Base-by-base conservation (phyloP, 2,113 vertebrate genomes). In the Entelurus aequoreus region DNA sequence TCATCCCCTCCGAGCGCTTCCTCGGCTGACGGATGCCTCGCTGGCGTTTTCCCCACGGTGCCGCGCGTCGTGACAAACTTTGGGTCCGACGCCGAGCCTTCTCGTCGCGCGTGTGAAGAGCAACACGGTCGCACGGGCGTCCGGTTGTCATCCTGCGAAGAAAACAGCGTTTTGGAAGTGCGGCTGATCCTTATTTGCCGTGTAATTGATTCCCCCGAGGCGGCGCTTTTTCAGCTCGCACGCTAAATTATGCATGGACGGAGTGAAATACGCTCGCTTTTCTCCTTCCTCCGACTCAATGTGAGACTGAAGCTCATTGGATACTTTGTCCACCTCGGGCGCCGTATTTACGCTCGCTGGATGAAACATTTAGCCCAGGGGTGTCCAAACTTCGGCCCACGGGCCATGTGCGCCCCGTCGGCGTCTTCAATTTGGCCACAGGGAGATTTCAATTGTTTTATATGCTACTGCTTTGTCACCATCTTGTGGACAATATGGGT, bases 11-110 rank as follows among this genome's bases (percentile, higher is more conserved):
- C 54, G n/a, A 69, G 60, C 40, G 4, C 53, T 53, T 73, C 64
- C 65, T 69, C 77, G 75, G 68, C 71, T 85, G 66, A 78, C 78
- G 40, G 60, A 49, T 50, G 40, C 62, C 65, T 77, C 66, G 61
- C 60, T 54, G 58, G 47, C 42, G 37, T 48, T 68, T 71, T 78
- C 55, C 74, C 58, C 76, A 60, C 60, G 46, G 37, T 65, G 48
- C 65, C 68, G 75, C 71, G 66, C 69, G 58, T 71, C 69, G 75
- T 65, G 68, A 46, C 42, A 46, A 46, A 46, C 42, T 46, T 46
- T 11, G 10, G 10, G 42, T 46, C 42, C 42, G 12, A 46, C 42
- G 11, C 42, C 4, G 12, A 46, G 11, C 42, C 0, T 2, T 9
- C 11, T 2, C 11, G 10, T 12, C 4, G 42, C 10, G 11, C 10